Evolutionary conservation across 2,888 invertebrate genomes (phyloP), one percentile per base, ranked within the genome.

Genomic region (Pollenia labialis): DNA sequence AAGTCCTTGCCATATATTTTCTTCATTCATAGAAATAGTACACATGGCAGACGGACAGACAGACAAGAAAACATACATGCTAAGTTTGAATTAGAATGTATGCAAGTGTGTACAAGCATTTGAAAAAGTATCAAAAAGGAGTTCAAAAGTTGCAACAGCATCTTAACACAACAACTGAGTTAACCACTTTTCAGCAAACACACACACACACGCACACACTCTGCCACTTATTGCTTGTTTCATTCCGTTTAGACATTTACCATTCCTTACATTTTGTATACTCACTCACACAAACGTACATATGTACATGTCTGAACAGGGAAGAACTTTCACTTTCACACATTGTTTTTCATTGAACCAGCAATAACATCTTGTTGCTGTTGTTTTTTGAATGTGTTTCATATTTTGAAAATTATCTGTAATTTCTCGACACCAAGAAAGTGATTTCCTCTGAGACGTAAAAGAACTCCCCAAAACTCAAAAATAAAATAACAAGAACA

Each of bases 361-460:
- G 52, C 48, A 48, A 12, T 46, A 77, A 62, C 46, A 54, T 48
- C 58, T 58, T 75, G 11, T 46, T 74, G 62, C 42, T 58, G 11
- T 18, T 69, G 2, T 14, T 9, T 14, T 66, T 52, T 81, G 52
- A 68, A 56, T 64, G 58, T 80, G 72, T 62, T 80, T 81, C 84
- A 87, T 84, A 85, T 85, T 82, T 81, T 48, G 77, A 87, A 91
- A 91, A 91, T 91, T 91, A 91, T 91, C 91, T 90, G 90, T 89
- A 91, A 90, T 91, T 91, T 91, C 91, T 91, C 90, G 66, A 77
- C 87, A 84, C 76, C 84, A 86, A 84, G 87, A 81, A 81, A 82
- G 62, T 79, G 85, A 82, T 85, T 81, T 87, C 84, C 87, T 82
- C 76, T 14, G 87, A 84, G 87, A 84, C 72, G 81, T 77, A 77